Evolutionary conservation across 2,888 invertebrate genomes (phyloP).

Genomic region (Melinopterus prodromus): DNA sequence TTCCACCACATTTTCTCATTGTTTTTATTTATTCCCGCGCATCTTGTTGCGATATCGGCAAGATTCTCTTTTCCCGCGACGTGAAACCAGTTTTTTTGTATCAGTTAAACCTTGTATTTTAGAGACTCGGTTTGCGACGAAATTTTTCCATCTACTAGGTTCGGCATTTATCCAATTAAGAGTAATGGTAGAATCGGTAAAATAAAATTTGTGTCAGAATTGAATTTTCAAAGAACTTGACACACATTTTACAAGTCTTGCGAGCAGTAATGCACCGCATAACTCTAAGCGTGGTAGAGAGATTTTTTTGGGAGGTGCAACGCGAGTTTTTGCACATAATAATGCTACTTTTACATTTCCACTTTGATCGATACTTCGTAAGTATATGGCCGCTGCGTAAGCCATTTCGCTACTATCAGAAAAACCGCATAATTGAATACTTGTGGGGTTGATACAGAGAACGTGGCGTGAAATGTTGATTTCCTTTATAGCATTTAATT

Average conservation of each 20-base stretch:
- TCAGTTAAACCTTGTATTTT: slow-evolving; percentile 16
- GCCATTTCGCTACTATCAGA: slow-evolving; percentile 41
- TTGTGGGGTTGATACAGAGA: too few relatives aligned
- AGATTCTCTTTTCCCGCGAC: too few relatives aligned
- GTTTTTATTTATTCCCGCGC: too few relatives aligned
- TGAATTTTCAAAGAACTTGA: slow-evolving; percentile 9
- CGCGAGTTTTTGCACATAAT: too few relatives aligned
- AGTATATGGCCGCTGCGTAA: slow-evolving; percentile 42
- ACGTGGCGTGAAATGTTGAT: too few relatives aligned
- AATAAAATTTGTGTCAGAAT: slow-evolving; percentile 14
- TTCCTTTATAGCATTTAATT: too few relatives aligned
- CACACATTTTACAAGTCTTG: slow-evolving; percentile 11
- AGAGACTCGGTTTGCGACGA: slow-evolving; percentile 29
- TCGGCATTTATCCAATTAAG: slow-evolving; percentile 25
- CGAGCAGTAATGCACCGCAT: background rate
- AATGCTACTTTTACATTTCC: background rate
- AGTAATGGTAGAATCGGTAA: slow-evolving; percentile 29
- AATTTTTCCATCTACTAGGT: slow-evolving; percentile 28
- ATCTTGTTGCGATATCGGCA: too few relatives aligned
- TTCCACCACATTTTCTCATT: too few relatives aligned
- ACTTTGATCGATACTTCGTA: background rate
- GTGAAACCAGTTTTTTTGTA: too few relatives aligned
- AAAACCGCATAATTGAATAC: slow-evolving; percentile 42
- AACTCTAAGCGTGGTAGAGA: too few relatives aligned
- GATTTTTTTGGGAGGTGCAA: too few relatives aligned